These are phyloP conservation scores for Cephus sareptanus DNA, from an alignment of 2,888 invertebrate genomes.

Conservation along the genomic window DNA sequence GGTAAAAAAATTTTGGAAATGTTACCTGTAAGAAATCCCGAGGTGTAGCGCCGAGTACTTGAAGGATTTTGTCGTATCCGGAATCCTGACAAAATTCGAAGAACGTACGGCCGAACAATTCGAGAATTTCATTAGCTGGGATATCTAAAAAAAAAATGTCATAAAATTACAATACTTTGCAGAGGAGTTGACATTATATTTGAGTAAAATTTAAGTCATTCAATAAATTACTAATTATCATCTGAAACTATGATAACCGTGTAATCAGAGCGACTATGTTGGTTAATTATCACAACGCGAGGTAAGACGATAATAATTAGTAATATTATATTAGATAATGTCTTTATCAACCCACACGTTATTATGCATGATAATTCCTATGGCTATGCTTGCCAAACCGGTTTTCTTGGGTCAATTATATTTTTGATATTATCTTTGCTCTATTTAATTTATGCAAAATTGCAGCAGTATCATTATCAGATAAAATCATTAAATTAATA, in stretches of 20 bases:
- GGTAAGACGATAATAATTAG: neutral
- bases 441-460: neutral
- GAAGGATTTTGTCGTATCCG: slow-evolving; percentile 95
- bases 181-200: neutral
- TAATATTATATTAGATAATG: neutral
- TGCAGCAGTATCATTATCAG: neutral
- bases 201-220: neutral
- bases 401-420: neutral
- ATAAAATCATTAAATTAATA: neutral
- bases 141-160: slow-evolving; percentile 76
- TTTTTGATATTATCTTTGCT: neutral
- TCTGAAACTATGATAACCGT: neutral
- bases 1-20: neutral
- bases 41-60: slow-evolving; percentile 94
- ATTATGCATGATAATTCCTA: neutral
- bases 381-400: neutral
- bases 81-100: slow-evolving; percentile 97
- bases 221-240: neutral
- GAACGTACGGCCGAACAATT: slow-evolving; percentile 93
- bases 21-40: slow-evolving; percentile 92
- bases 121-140: slow-evolving; percentile 89
- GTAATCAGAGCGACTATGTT: neutral
- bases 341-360: neutral
- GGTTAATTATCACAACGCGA: neutral
- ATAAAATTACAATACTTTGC: neutral